Base-by-base conservation (phyloP, 2,797 vertebrate species). In the Bovichtus variegatus region DNA sequence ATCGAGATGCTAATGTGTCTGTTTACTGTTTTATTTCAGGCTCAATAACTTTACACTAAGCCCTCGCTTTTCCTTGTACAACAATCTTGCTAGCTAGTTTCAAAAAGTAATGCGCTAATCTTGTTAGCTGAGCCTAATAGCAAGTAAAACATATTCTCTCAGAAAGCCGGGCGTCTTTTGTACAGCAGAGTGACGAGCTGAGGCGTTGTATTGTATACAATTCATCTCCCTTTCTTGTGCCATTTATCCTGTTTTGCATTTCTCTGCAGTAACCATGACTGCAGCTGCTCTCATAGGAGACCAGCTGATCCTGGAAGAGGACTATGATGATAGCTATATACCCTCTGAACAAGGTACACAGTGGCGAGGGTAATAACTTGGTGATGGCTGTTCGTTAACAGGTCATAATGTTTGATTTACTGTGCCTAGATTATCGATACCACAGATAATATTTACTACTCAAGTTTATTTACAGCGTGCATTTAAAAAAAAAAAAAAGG, bases 271-370 rank as follows among this genome's bases (percentile, higher is more conserved):
- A 85, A 89, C 84, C 77, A 96, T 91, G 80, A 89, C 89, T 65
- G 79, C 91, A 63, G 78, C 93, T 1, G 89, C 93, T 63, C 11
- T 94, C 4, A 94, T 98, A 1, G 97, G 97, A 62, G 94, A 97
- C 90, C 98, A 99, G 94, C 88, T 98, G 82, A 95, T 99, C 71
- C 95, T 99, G 60, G 97, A 98, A 46, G 98, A 99, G 74, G 94
- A 96, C n/a, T 96, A 96, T 34, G 96, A 97, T 74, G 97, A 98
- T 49, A 96, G 83, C 69, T 99, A 97, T 41, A 90, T 95, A 49
- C 97, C 98, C 11, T 94, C 91, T 43, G 96, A 98, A 66, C 89
- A 97, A 93, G 98, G 98, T 99, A 89, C 16, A n/a, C 15, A 40
- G 2, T 15, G 12, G 1, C 58, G 2, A 29, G 1, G 18, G 23